Base-by-base conservation (phyloP, 2,888 invertebrate species). In the Perizoma flavofasciatum region DNA sequence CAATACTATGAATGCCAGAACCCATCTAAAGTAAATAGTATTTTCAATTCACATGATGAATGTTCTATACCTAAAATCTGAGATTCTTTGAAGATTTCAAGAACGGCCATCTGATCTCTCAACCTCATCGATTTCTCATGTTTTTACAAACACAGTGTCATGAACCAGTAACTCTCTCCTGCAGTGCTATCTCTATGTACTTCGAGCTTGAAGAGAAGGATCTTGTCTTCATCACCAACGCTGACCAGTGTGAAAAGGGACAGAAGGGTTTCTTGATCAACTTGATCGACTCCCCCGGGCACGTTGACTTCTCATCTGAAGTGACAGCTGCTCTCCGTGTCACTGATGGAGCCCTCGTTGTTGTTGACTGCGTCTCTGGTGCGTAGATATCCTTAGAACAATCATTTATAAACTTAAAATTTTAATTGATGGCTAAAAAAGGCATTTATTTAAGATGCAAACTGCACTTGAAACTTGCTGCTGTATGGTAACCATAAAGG, bases 261-360 rank as follows among this genome's bases (percentile, higher is more conserved):
- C 95, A 96, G 74, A 97, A 96, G 89, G 99, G 98, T 93, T 99
- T 99, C 95, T 96, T 99, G 92, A 99, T 99, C 94, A 99, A 99
- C 92, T 93, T 99, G 92, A 99, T 99, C 78, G 99, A 99, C 93
- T 99, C 99, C 22, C 99, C 99, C 73, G 99, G 99, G 71, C 99
- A 99, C 96, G 99, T 99, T 83, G 99, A 99, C 93, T 99, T 99
- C 94, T 99, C 99, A 4, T 98, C 98, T 70, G 99, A 99, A 93
- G 99, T 99, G 72, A 99, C 99, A 56, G 99, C 99, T 79, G 99
- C 99, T 74, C 96, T 99, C 70, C 98, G 99, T 94, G 99, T 99
- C 51, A 99, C 99, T 82, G 99, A 99, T 92, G 99, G 99, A 86
- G 99, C 99, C 78, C 95, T 99, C 64, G 99, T 99, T 56, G 99